phyloP scores from a whole-genome alignment of 1,140 invertebrate species.

The Himalopsyche phryganea region DNA sequence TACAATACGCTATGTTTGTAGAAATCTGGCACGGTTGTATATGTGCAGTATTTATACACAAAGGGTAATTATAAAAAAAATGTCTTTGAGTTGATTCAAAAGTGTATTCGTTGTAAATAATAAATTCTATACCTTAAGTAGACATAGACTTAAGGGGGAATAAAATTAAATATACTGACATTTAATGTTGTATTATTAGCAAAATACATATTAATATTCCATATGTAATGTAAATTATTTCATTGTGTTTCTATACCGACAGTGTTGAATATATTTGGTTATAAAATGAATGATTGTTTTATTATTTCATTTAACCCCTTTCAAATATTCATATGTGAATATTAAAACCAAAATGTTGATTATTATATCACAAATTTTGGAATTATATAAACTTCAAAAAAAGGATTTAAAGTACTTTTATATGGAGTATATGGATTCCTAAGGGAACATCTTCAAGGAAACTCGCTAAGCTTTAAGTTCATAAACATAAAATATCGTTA shows the following conservation, averaged over 20 bases:
- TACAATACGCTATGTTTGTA: too few species aligned
- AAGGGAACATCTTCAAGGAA: too few species aligned
- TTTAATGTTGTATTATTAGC: slow-evolving; percentile 27
- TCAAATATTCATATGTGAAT: too few species aligned
- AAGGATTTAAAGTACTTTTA: too few species aligned
- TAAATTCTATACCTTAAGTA: slow-evolving; percentile 1
- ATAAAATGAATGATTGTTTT: slow-evolving; percentile 27
- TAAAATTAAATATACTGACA: slow-evolving; percentile 8
- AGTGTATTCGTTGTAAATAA: slow-evolving; percentile 4
- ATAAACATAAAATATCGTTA: too few species aligned
- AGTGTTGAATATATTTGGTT: slow-evolving; percentile 36
- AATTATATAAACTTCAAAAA: too few species aligned
- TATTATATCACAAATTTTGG: too few species aligned
- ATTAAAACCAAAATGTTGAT: too few species aligned
- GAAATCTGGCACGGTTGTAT: too few species aligned
- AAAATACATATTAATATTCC: slow-evolving; percentile 21
- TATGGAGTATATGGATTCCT: too few species aligned
- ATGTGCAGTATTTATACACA: not conserved
- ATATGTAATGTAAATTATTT: slow-evolving; percentile 25
- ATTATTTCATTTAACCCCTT: slow-evolving; percentile 3
- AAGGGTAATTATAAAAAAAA: not conserved
- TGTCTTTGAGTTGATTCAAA: not conserved
- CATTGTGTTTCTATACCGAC: slow-evolving; percentile 31
- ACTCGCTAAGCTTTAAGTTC: too few species aligned
- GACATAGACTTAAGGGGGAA: not conserved